Percentiles rank a stretch among this genome's conserved stretches.
These are phyloP conservation scores for Pseudomyrmex gracilis DNA, from an alignment of 1,140 invertebrate genomes.

Conservation along the genomic window DNA sequence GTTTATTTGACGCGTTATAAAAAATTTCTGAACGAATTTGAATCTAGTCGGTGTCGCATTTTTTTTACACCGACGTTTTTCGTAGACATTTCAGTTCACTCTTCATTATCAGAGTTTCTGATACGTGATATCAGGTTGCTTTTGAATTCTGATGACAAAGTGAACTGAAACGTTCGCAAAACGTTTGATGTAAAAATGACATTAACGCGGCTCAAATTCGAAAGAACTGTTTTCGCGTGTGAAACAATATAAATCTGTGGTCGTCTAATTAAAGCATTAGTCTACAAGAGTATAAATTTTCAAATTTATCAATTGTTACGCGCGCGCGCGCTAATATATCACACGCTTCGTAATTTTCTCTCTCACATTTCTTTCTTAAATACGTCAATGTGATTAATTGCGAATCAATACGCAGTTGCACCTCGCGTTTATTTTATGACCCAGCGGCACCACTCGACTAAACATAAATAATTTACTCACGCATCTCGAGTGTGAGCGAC, in stretches of 20 bases:
- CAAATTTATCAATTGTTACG: not conserved
- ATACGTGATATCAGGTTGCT: too few relatives aligned
- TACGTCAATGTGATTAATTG: not conserved
- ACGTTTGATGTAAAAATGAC: too few relatives aligned
- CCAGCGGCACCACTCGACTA: not conserved
- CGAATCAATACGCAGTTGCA: conserved; percentile 8
- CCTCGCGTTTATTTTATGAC: conserved; percentile 2
- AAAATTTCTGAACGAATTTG: too few relatives aligned
- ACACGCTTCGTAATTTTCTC: not conserved
- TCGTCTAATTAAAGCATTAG: conserved; percentile 23
- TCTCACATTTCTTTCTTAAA: conserved; percentile 14
- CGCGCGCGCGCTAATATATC: not conserved
- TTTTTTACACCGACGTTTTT: too few relatives aligned
- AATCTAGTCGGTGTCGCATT: too few relatives aligned
- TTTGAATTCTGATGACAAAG: too few relatives aligned
- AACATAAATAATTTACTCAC: conserved; percentile 1
- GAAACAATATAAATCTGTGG: not conserved
- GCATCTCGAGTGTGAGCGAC: not conserved
- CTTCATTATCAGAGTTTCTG: too few relatives aligned
- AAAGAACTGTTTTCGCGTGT: too few relatives aligned
- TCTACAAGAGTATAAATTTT: not conserved
- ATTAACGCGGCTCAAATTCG: too few relatives aligned
- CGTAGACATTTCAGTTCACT: too few relatives aligned
- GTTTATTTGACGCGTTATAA: too few relatives aligned
- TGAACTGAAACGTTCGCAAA: too few relatives aligned